phyloP scores from a whole-genome alignment of 2,888 invertebrate species.

The Lissonota sp. region DNA sequence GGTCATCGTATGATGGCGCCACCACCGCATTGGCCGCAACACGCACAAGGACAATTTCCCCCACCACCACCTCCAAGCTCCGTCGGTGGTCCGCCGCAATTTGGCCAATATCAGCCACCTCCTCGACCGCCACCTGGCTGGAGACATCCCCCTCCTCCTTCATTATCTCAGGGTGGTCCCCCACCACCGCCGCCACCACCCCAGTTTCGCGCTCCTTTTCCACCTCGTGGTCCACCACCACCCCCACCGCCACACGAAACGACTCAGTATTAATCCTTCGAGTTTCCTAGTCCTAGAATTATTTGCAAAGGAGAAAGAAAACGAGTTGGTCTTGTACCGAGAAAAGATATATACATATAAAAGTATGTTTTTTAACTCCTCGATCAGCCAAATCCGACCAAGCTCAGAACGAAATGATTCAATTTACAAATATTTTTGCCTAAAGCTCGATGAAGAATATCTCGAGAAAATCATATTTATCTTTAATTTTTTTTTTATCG shows the following conservation, averaged over 20 bases:
- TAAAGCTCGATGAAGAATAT: too few relatives aligned
- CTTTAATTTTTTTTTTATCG: too few relatives aligned
- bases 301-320: too few relatives aligned
- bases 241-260: slow-evolving; percentile 86
- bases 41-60: slow-evolving; percentile 84
- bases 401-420: too few relatives aligned
- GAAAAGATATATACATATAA: too few relatives aligned
- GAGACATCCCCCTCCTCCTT: slow-evolving; percentile 88
- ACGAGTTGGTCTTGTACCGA: too few relatives aligned
- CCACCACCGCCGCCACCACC: slow-evolving; percentile 85
- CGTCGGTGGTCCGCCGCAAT: slow-evolving; percentile 70
- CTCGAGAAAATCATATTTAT: too few relatives aligned
- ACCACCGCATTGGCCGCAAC: slow-evolving; percentile 81
- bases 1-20: slow-evolving; percentile 82
- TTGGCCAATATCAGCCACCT: slow-evolving; percentile 81
- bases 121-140: slow-evolving; percentile 87
- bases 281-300: too few relatives aligned
- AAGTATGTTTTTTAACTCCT: too few relatives aligned
- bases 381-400: too few relatives aligned
- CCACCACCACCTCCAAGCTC: slow-evolving; percentile 86
- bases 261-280: slow-evolving; percentile 72
- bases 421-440: too few relatives aligned
- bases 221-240: slow-evolving; percentile 90
- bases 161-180: slow-evolving; percentile 84
- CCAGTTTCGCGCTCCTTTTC: slow-evolving; percentile 85